Evolutionary conservation across 2,113 vertebrate species (phyloP).

Genomic region (Saimiri boliviensis): DNA sequence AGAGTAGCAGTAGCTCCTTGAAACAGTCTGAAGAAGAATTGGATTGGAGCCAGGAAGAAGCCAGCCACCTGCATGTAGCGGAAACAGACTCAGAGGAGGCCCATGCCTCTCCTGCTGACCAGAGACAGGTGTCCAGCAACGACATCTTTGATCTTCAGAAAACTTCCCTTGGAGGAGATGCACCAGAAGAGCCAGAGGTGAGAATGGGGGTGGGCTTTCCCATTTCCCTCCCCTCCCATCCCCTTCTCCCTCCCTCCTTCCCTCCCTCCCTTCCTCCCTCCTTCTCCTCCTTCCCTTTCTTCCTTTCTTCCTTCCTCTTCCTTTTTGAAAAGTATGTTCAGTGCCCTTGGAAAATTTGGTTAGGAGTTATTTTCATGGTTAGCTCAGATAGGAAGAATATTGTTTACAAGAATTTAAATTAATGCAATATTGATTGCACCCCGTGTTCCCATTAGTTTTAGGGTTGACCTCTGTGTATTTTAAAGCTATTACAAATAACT

Average conservation of each 20-base stretch:
- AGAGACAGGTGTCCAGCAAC: not conserved
- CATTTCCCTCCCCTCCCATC: not conserved
- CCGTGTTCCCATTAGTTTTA: constrained; percentile 15
- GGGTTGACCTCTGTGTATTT: constrained; percentile 56
- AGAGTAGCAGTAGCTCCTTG: constrained; percentile 68
- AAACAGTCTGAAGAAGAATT: constrained; percentile 70
- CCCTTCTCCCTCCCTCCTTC: no score
- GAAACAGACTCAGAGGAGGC: fast-evolving
- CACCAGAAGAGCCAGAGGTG: constrained; percentile 75
- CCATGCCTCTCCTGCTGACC: fast-evolving
- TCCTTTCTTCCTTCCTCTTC: fast-evolving
- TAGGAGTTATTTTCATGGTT: constrained; percentile 45
- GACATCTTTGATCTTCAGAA: constrained; percentile 74
- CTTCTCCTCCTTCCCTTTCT: fast-evolving
- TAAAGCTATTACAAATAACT: not conserved
- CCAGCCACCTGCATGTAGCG: fast-evolving
- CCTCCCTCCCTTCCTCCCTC: no score
- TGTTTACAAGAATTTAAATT: constrained; percentile 50
- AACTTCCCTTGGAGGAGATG: not conserved
- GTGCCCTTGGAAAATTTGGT: constrained; percentile 49
- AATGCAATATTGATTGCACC: constrained; percentile 56
- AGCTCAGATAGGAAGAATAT: not conserved
- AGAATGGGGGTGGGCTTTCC: not conserved
- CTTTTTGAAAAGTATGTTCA: not conserved
- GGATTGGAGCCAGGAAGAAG: constrained; percentile 72